Percentiles rank a stretch among this genome's conserved stretches.
phyloP scores from a whole-genome alignment of 2,797 vertebrate genomes.

The Helicolenus hilgendorfi region DNA sequence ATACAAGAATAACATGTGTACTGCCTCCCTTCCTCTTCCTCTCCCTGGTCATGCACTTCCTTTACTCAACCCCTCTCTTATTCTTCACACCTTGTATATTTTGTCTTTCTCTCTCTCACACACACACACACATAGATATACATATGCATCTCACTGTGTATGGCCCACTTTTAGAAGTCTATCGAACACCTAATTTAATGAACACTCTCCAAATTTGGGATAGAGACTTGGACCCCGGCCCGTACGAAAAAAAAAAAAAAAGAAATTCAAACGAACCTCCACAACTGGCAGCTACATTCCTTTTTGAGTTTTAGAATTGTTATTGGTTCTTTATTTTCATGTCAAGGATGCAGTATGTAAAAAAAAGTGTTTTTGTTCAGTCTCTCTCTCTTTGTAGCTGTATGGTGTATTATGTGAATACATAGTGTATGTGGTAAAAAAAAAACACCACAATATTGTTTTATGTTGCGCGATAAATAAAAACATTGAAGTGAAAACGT shows the following conservation, averaged over 20 bases:
- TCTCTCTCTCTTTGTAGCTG: conserved; percentile 93
- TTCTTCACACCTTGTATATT: conserved; percentile 76
- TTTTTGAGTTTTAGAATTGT: conserved; percentile 90
- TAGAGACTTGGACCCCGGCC: conserved; percentile 68
- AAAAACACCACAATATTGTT: conserved; percentile 91
- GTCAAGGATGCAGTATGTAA: conserved; percentile 94
- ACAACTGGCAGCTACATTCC: conserved; percentile 93
- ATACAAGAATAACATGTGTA: conserved; percentile 69
- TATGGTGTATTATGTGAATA: conserved; percentile 94
- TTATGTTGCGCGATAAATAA: conserved; percentile 92
- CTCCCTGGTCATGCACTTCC: conserved; percentile 75
- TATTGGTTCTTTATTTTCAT: conserved; percentile 91
- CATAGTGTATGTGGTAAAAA: conserved; percentile 92
- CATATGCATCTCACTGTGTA: conserved; percentile 72
- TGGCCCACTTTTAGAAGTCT: conserved; percentile 72
- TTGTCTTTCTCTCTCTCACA: conserved; percentile 51
- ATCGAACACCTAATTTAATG: conserved; percentile 65
- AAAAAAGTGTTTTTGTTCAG: conserved; percentile 90
- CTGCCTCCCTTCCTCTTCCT: conserved; percentile 73
- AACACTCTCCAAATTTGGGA: conserved; percentile 70
- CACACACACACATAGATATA: conserved; percentile 51
- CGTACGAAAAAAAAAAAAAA: conserved; percentile 29
- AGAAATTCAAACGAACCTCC: conserved; percentile 61
- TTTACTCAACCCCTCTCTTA: conserved; percentile 59
- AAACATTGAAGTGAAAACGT: conserved; percentile 84